Conservation (phyloP, 2,113 vertebrate species). For the Aplodontia rufa region DNA sequence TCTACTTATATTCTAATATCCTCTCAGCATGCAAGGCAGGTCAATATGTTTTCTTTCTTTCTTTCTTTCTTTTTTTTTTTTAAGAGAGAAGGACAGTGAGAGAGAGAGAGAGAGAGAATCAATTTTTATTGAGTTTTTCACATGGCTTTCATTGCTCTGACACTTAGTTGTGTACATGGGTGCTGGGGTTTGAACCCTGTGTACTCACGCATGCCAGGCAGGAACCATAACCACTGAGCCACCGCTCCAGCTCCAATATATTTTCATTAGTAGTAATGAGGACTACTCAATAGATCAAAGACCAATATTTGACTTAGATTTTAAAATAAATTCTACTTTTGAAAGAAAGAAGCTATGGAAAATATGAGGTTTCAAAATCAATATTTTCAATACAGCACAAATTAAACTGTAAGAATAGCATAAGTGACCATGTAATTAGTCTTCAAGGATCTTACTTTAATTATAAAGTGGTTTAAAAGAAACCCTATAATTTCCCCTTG, state of each 20-base stretch:
- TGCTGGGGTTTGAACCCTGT: too few relatives aligned
- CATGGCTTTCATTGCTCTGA: too few relatives aligned
- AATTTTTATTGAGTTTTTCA: too few relatives aligned
- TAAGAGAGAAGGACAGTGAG: too few relatives aligned
- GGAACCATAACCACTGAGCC: too few relatives aligned
- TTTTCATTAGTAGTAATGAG: conserved; percentile 59
- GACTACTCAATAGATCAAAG: conserved; percentile 35
- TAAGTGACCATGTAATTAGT: background rate
- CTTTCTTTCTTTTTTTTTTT: too few relatives aligned
- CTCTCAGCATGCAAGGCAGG: background rate
- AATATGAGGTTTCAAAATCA: background rate
- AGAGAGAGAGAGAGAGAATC: too few relatives aligned
- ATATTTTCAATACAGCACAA: background rate
- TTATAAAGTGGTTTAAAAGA: background rate
- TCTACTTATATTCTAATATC: conserved; percentile 44
- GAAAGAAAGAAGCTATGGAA: conserved; percentile 14
- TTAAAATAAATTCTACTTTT: conserved; percentile 28
- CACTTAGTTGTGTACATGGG: too few relatives aligned
- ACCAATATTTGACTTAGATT: background rate
- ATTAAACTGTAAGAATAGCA: background rate
- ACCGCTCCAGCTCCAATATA: too few relatives aligned
- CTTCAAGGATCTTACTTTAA: background rate
- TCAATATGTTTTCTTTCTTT: conserved; percentile 61
- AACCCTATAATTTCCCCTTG: background rate
- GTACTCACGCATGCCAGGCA: too few relatives aligned